Evolutionary conservation across 2,888 invertebrate genomes (phyloP), one percentile per base, ranked within the genome.

Genomic region (Hydroisotoma schaefferi): DNA sequence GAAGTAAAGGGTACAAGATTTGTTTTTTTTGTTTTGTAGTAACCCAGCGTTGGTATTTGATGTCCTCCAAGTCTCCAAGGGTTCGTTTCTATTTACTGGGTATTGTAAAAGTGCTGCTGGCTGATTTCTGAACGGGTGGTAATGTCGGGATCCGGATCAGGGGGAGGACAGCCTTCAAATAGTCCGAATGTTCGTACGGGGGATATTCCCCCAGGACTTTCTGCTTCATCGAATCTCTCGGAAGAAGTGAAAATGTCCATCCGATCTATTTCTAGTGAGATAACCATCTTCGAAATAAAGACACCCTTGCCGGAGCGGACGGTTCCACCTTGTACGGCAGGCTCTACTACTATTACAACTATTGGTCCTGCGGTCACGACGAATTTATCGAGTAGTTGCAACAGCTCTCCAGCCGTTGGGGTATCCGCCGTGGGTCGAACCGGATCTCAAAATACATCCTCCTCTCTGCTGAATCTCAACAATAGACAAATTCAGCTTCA

Each of bases 221-320:
- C 61, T 20, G 51, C 47, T n/a, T 59, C 67, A 22, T 57, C 63
- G 20, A 59, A 53, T 22, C 61, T 64, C 27, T 68, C 68, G 8
- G 71, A 69, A 55, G 67, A 65, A 49, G 69, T 71, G 18, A 69
- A 69, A 62, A 68, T 71, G 69, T 69, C 71, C 1, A 67, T 71
- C 43, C 46, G 69, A 26, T 68, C 69, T 29, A 66, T 72, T 55
- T 70, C 72, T 10, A 67, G 67, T 63, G 72, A 72, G 54, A 72
- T 70, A 43, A 70, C 72, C 2, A 70, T 72, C 33, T 72, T 68
- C 40, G 70, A 72, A 66, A 69, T 72, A 46, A 67, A 66, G 54
- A 63, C 67, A 22, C 69, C 70, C 20, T 57, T 67, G 28, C 68
- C 71, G 15, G 68, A 68, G 29, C 51, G 65, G 44, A 51, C 67